A percentile compares a stretch with the other conserved stretches of the same genome.
phyloP scores from a whole-genome alignment of 2,113 vertebrate genomes.

The Gorsachius goisagi region DNA sequence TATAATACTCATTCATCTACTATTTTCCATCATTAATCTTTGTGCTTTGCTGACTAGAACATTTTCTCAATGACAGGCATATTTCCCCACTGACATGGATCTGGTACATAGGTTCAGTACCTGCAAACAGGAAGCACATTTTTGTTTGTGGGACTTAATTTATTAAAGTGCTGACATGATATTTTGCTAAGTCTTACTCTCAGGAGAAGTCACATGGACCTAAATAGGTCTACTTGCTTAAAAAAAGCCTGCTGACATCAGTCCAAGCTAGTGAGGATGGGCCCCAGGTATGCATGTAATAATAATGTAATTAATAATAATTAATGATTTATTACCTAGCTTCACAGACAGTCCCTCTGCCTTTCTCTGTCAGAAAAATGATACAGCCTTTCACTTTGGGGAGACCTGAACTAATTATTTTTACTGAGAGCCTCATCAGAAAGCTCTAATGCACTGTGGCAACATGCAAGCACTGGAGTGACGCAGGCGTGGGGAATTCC shows the following conservation, averaged over 20 bases:
- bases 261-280: background rate
- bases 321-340: background rate
- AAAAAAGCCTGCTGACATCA: background rate
- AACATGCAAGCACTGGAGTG: rapidly evolving
- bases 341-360: background rate
- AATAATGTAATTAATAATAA: background rate
- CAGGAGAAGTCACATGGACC: background rate
- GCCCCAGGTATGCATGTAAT: background rate
- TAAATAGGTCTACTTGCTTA: background rate
- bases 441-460: background rate
- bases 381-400: background rate
- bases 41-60: constrained; percentile 29
- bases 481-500: background rate
- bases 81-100: background rate
- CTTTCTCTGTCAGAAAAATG: background rate
- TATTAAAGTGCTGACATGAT: background rate
- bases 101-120: background rate
- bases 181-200: background rate
- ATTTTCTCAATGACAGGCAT: background rate
- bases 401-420: background rate
- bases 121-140: background rate
- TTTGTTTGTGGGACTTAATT: background rate
- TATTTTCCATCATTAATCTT: constrained; percentile 64
- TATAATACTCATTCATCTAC: constrained; percentile 74
- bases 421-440: background rate